Evolutionary conservation across 2,797 vertebrate genomes (phyloP), one percentile per base, ranked within the genome.

Genomic region (Sebastes paucispinis): DNA sequence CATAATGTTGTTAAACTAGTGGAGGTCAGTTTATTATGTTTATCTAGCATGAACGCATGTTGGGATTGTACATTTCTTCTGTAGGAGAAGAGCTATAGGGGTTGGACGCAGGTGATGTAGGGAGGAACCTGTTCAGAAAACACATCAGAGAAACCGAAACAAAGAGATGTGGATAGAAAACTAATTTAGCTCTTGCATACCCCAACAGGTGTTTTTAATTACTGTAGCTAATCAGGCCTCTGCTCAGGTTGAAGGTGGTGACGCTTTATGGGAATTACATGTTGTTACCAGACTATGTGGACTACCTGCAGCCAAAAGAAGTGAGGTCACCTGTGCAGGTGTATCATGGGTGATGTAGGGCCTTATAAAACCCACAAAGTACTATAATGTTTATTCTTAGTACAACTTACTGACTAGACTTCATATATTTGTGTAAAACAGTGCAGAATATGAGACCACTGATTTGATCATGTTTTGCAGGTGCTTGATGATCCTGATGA

Each of bases 401-500:
- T 32, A 16, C 14, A 27, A 47, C 24, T 47, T 0, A 55, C 29
- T 10, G 3, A 31, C 11, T 43, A 12, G 18, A 43, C 6, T 25
- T 52, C 0, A 58, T 29, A 8, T 25, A 27, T 71, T 63, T 70
- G 34, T 66, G 43, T 66, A 22, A 70, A 73, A 69, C n/a, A 52
- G 13, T 25, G 11, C 12, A 27, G 22, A 31, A 71, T 24, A 34
- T 58, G 22, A 57, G 5, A 59, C 39, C 3, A 2, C 7, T 77
- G 13, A 32, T 27, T 65, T 25, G 9, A 4, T 27, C 6, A 1
- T 86, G n/a, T 94, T 78, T 81, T 90, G 27, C 91, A 99, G 98
- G 98, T 99, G 83, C 95, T 99, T 58, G 98, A 99, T 92, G 98
- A 99, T 88, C 97, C 98, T 25, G 94, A 95, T 77, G 98, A 98